Percentiles rank a stretch among this genome's conserved stretches.
These are phyloP conservation scores for Halocynthia aurantium DNA, from an alignment of 23 tunicate genomes.

Conservation along the genomic window DNA sequence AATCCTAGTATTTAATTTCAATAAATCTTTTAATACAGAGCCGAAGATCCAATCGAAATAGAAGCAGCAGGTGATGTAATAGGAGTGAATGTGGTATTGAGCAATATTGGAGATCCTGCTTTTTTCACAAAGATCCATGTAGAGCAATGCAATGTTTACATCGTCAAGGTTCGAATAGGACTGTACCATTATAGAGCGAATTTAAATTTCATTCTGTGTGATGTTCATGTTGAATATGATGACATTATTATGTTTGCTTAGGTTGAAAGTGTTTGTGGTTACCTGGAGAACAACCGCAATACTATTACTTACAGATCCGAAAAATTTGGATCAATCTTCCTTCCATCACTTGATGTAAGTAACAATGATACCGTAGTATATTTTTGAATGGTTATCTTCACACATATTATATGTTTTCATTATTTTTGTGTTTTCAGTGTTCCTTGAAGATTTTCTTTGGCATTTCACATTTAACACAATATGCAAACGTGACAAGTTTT, in stretches of 20 bases:
- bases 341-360: background rate
- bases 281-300: slow-evolving; percentile 14
- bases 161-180: background rate
- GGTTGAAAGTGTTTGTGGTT: slow-evolving; percentile 9
- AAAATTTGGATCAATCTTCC: background rate
- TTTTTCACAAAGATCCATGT: slow-evolving; percentile 20
- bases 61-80: slow-evolving; percentile 4
- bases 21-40: background rate
- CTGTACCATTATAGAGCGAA: too few relatives aligned
- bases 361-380: background rate
- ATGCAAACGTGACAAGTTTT: slow-evolving; percentile 9
- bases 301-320: slow-evolving; percentile 9
- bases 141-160: background rate
- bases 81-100: background rate
- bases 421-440: background rate
- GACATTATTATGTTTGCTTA: background rate
- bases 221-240: background rate
- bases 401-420: background rate
- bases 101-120: slow-evolving; percentile 5
- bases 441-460: background rate
- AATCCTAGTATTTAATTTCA: background rate
- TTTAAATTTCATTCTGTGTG: background rate
- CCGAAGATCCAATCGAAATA: slow-evolving; percentile 1
- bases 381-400: background rate
- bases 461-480: background rate